Conservation (phyloP, 2,888 invertebrate species). For the Leptura quadrifasciata region DNA sequence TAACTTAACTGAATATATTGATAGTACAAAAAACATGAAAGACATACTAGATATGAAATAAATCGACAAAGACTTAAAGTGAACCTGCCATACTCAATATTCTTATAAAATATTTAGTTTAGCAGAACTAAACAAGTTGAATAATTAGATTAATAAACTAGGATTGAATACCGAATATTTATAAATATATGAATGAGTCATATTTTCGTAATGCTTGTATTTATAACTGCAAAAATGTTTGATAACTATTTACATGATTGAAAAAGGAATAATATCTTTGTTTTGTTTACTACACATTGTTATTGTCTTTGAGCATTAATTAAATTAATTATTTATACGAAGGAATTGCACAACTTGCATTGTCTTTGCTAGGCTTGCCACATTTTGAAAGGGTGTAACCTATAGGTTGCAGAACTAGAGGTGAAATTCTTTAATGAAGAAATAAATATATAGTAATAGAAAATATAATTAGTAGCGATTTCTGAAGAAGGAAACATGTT, state of each 20-base stretch:
- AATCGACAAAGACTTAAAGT: neutral
- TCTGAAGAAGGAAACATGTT: too few species aligned
- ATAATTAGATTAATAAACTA: neutral
- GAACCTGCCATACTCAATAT: too few species aligned
- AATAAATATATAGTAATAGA: neutral
- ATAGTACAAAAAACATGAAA: conserved; percentile 1
- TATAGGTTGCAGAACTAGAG: neutral
- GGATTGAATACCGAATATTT: neutral
- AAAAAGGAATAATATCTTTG: too few species aligned
- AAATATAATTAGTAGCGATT: neutral
- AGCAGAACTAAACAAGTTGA: neutral
- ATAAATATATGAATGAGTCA: neutral
- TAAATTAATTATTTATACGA: too few species aligned
- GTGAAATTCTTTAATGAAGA: neutral
- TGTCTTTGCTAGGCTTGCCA: neutral
- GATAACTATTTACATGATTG: neutral
- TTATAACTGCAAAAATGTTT: neutral
- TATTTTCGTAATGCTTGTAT: neutral
- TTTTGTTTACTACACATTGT: too few species aligned
- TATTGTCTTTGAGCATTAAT: too few species aligned
- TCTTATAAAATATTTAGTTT: neutral
- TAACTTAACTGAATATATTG: neutral
- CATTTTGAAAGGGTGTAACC: neutral
- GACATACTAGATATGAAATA: neutral
- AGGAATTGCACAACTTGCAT: too few species aligned